phyloP scores from a whole-genome alignment of 2,797 vertebrate genomes.

The Bovichtus variegatus region DNA sequence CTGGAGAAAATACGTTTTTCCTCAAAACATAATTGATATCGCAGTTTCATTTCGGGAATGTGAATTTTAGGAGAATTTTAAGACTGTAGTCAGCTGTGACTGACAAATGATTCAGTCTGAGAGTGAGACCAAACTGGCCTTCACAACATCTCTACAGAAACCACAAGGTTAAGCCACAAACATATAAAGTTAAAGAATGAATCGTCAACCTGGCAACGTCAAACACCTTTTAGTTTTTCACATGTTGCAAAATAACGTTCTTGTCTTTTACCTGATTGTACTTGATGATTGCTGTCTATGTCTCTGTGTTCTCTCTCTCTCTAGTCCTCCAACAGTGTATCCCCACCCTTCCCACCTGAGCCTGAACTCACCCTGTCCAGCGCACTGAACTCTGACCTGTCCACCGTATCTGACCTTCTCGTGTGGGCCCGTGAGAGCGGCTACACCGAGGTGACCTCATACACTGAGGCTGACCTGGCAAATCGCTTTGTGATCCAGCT shows the following conservation, averaged over 20 bases:
- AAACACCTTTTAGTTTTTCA: no score
- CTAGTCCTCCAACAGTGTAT: slow-evolving; percentile 85
- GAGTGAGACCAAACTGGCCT: background rate
- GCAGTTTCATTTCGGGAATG: no score
- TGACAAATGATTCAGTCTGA: background rate
- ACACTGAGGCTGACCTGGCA: slow-evolving; percentile 86
- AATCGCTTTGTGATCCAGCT: slow-evolving; percentile 86
- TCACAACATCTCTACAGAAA: background rate
- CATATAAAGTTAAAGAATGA: background rate
- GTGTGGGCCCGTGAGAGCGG: slow-evolving; percentile 77
- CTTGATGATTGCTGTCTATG: background rate
- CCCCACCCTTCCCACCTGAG: slow-evolving; percentile 76
- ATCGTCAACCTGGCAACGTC: background rate
- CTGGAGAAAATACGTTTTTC: no score
- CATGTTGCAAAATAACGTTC: background rate
- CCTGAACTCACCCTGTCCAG: slow-evolving; percentile 77
- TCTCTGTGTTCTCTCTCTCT: slow-evolving; percentile 20
- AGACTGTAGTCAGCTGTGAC: background rate
- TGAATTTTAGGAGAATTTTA: no score
- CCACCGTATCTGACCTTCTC: slow-evolving; percentile 72
- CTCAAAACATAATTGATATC: no score
- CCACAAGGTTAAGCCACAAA: background rate
- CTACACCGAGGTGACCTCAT: slow-evolving; percentile 81
- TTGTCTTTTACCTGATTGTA: background rate
- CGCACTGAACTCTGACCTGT: slow-evolving; percentile 70